phyloP scores from a whole-genome alignment of 2,797 vertebrate genomes.

The Tadarida brasiliensis region DNA sequence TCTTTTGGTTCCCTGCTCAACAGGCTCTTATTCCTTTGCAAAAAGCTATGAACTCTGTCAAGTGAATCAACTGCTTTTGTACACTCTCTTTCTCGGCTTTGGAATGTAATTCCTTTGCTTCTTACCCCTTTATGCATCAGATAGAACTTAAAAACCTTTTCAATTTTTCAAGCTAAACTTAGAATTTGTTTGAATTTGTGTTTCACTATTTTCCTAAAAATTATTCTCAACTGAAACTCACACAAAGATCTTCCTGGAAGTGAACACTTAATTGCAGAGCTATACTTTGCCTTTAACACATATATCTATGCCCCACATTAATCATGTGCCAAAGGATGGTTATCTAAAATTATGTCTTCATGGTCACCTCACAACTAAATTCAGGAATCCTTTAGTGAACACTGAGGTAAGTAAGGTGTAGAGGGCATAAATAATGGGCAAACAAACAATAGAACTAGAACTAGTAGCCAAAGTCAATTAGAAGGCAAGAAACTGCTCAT shows the following conservation, averaged over 20 bases:
- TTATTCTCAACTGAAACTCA: conserved; percentile 61
- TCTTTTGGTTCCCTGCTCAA: conserved; percentile 84
- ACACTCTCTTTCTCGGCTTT: conserved; percentile 84
- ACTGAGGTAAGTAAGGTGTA: background rate
- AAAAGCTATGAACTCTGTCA: conserved; percentile 85
- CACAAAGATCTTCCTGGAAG: conserved; percentile 64
- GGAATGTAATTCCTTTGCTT: conserved; percentile 82
- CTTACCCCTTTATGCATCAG: conserved; percentile 82
- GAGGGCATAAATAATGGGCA: background rate
- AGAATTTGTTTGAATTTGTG: conserved; percentile 81
- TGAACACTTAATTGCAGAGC: conserved; percentile 51
- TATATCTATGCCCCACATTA: background rate
- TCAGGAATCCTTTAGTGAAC: background rate
- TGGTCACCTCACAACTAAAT: background rate
- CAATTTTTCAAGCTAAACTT: conserved; percentile 80
- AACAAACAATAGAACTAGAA: background rate
- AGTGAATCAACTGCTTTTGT: conserved; percentile 82
- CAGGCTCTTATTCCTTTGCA: conserved; percentile 84
- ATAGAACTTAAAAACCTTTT: conserved; percentile 81
- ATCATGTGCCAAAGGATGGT: conserved; percentile 23
- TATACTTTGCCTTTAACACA: conserved; percentile 55
- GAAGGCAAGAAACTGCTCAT: background rate
- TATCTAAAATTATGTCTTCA: conserved; percentile 53
- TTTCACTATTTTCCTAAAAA: conserved; percentile 77
- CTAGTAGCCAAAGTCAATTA: background rate